A percentile compares a stretch with the other conserved stretches of the same genome.
phyloP scores from a whole-genome alignment of 2,797 vertebrate species.

The Myotis planiceps region DNA sequence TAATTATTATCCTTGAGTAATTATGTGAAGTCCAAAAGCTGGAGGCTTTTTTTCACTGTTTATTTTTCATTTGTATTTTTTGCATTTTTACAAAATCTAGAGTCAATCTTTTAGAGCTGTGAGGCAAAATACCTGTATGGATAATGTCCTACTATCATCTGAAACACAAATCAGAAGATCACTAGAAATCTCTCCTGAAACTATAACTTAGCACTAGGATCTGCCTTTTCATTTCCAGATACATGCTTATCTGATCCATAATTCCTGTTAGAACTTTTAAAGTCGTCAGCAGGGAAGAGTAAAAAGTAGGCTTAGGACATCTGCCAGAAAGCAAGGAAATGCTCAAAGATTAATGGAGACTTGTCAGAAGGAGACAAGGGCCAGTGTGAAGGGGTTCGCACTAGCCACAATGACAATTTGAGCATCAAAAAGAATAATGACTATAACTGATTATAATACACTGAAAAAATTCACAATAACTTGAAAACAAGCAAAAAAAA shows the following conservation, averaged over 20 bases:
- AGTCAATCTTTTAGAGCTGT: not conserved
- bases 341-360: not conserved
- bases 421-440: conserved; percentile 35
- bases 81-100: not conserved
- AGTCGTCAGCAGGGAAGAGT: not conserved
- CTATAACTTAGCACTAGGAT: not conserved
- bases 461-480: not conserved
- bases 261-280: not conserved
- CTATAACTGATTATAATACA: not conserved
- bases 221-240: not conserved
- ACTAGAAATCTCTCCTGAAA: conserved; percentile 21
- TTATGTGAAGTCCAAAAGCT: not conserved
- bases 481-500: not conserved
- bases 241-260: not conserved
- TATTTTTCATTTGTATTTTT: conserved; percentile 17
- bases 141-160: not conserved
- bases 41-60: not conserved
- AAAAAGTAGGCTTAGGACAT: not conserved
- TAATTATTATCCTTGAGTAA: not conserved
- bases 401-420: not conserved
- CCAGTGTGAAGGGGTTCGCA: not conserved
- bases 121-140: not conserved
- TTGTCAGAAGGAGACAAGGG: not conserved
- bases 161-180: not conserved
- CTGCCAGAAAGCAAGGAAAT: not conserved